phyloP scores from a whole-genome alignment of 2,113 vertebrate genomes.

The Calonectris borealis region DNA sequence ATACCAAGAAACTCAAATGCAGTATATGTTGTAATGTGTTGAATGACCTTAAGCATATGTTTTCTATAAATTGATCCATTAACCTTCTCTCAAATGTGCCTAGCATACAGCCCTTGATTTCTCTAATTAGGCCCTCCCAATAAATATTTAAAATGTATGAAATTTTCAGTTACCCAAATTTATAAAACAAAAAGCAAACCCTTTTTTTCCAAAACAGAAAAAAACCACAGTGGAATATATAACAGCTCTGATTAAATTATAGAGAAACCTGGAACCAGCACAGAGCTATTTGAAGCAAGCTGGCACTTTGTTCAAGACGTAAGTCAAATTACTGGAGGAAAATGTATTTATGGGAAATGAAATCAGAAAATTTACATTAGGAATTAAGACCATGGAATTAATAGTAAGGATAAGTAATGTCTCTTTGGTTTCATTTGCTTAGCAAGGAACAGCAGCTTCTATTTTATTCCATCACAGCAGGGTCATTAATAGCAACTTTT shows the following conservation, averaged over 20 bases:
- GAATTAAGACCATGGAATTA: constrained; percentile 3
- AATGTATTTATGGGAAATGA: background rate
- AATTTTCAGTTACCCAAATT: background rate
- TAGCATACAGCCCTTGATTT: background rate
- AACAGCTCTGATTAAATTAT: background rate
- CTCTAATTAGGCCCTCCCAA: background rate
- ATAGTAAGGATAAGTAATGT: background rate
- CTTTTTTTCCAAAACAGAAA: background rate
- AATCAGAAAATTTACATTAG: constrained; percentile 1
- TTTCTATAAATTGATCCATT: background rate
- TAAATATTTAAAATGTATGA: background rate
- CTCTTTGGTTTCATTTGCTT: constrained; percentile 12
- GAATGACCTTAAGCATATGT: background rate
- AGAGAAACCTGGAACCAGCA: background rate
- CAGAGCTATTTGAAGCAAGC: background rate
- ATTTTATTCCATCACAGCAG: constrained; percentile 25
- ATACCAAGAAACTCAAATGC: background rate
- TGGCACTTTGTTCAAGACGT: background rate
- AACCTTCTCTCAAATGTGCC: background rate
- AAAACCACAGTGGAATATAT: background rate
- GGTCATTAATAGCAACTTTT: background rate
- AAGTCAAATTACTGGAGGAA: background rate
- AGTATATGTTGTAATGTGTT: background rate
- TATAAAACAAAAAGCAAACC: background rate
- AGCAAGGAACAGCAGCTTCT: background rate